Conservation (phyloP, 2,797 vertebrate species). For the Crypturellus tataupa region DNA sequence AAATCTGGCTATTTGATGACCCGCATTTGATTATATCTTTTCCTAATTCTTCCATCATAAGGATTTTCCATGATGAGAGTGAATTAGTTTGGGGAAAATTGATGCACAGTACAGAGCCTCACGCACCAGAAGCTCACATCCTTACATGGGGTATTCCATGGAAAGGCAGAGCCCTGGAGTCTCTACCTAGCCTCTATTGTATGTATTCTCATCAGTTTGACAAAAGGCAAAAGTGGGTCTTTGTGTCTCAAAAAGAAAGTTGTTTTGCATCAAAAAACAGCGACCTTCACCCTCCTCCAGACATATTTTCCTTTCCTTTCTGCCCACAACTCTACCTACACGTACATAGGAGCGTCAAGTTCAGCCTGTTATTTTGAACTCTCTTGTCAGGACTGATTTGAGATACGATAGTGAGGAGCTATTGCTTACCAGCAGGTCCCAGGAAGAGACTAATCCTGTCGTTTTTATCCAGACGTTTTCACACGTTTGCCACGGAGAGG, state of each 20-base stretch:
- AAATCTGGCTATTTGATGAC: neutral
- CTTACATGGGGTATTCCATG: rapidly evolving
- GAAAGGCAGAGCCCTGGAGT: neutral
- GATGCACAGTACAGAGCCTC: neutral
- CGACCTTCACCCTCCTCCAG: neutral
- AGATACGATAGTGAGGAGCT: neutral
- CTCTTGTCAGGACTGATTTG: neutral
- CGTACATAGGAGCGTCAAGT: neutral
- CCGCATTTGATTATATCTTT: neutral
- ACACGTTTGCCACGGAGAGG: neutral
- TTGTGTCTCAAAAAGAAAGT: neutral
- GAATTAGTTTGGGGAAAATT: neutral
- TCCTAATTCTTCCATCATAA: neutral
- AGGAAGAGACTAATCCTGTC: neutral
- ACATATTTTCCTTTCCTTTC: neutral
- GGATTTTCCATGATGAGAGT: rapidly evolving
- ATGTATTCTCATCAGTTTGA: neutral
- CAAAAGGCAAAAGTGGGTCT: neutral
- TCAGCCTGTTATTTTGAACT: neutral
- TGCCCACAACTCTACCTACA: neutral
- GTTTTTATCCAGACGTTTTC: neutral
- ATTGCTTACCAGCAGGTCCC: neutral
- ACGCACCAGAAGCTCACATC: neutral
- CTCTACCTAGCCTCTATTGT: neutral
- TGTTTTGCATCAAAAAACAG: neutral